Percentiles rank a stretch among this genome's conserved stretches.
Conservation (phyloP, 2,888 invertebrate species). For the Aphidius colemani region DNA sequence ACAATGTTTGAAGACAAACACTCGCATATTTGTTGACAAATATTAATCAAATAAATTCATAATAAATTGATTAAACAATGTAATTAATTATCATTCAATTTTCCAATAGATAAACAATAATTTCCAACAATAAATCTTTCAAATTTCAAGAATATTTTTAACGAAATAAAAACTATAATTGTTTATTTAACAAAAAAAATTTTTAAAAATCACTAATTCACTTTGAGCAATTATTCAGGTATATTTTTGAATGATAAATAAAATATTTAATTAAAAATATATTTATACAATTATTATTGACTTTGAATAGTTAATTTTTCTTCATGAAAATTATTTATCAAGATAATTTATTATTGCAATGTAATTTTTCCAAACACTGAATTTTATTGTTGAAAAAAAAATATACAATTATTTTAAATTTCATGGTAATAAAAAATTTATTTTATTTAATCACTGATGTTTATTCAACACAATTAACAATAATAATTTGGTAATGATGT, state of each 20-base stretch:
- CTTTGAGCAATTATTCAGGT: slow-evolving; percentile 41
- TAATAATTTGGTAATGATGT: too few species aligned
- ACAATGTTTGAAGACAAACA: slow-evolving; percentile 55
- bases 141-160: slow-evolving; percentile 23
- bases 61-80: not conserved
- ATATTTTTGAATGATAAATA: slow-evolving; percentile 14
- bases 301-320: not conserved
- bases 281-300: slow-evolving; percentile 4
- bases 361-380: too few species aligned
- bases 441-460: too few species aligned
- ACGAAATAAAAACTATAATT: slow-evolving; percentile 16
- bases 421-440: too few species aligned
- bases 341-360: too few species aligned
- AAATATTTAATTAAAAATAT: not conserved
- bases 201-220: slow-evolving; percentile 15
- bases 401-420: too few species aligned
- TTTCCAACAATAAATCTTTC: slow-evolving; percentile 4
- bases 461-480: too few species aligned
- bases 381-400: too few species aligned
- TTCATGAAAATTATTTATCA: not conserved
- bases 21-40: slow-evolving; percentile 42
- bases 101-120: not conserved
- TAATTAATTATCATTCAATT: not conserved
- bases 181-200: slow-evolving; percentile 22
- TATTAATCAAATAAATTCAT: not conserved